A percentile compares a stretch with the other conserved stretches of the same genome.
Evolutionary conservation across 1,140 invertebrate genomes (phyloP).

Genomic region (Orius laevigatus): DNA sequence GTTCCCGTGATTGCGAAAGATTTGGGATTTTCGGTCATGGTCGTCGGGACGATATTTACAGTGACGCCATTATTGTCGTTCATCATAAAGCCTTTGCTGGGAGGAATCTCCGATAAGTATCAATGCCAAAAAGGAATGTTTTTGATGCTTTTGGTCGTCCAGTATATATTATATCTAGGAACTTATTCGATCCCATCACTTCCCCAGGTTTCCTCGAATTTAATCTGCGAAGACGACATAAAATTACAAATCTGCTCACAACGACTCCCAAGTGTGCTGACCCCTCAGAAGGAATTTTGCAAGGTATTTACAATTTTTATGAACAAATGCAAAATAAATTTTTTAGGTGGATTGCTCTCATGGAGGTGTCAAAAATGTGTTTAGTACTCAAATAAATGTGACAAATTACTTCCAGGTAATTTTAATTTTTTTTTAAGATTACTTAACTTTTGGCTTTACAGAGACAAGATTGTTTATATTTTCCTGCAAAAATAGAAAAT

Average conservation of each 20-base stretch:
- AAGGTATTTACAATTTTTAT: not conserved
- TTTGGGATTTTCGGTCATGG: not conserved
- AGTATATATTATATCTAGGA: not conserved
- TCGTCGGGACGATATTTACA: constrained; percentile 1
- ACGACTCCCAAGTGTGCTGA: not conserved
- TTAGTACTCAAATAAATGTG: no score
- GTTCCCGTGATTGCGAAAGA: not conserved
- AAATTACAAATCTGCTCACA: not conserved
- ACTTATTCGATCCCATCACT: not conserved
- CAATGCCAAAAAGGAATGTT: not conserved
- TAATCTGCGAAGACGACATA: not conserved
- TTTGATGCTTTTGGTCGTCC: not conserved
- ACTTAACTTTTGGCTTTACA: not conserved
- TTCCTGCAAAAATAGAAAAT: not conserved
- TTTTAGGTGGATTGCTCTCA: no score
- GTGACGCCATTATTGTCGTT: not conserved
- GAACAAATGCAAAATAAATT: no score
- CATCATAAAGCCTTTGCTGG: not conserved
- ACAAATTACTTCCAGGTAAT: no score
- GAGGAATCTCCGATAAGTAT: constrained; percentile 1
- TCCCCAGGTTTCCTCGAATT: not conserved
- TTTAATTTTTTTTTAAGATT: not conserved
- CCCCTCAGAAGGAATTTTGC: not conserved
- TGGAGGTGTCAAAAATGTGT: no score
- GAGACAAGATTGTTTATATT: not conserved